A percentile compares a stretch with the other conserved stretches of the same genome.
Evolutionary conservation across 2,113 vertebrate genomes (phyloP).

Genomic region (Colossoma macropomum): DNA sequence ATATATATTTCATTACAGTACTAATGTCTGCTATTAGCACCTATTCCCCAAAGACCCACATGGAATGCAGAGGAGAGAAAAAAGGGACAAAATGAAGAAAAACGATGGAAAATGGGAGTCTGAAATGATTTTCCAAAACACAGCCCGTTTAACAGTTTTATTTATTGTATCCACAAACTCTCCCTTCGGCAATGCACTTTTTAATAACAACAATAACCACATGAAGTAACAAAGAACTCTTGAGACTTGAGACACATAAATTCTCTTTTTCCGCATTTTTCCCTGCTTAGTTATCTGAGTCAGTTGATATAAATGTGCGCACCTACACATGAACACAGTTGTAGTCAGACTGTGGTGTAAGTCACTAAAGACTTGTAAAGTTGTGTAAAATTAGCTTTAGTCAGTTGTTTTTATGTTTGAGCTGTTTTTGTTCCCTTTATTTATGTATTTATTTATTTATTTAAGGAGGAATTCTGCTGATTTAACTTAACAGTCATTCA

Average conservation of each 20-base stretch:
- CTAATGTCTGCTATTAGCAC: slow-evolving; percentile 86
- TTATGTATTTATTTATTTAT: neutral
- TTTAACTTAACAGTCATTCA: too few relatives aligned
- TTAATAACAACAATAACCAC: neutral
- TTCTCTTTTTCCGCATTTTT: neutral
- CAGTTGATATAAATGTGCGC: neutral
- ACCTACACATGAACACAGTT: too few relatives aligned
- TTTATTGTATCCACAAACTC: slow-evolving; percentile 10
- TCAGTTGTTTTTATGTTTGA: neutral
- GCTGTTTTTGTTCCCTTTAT: neutral
- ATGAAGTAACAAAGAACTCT: neutral
- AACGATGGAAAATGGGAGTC: slow-evolving; percentile 4
- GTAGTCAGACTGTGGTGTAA: neutral
- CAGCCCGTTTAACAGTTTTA: neutral
- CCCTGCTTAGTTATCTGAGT: neutral
- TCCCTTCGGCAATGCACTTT: slow-evolving; percentile 10
- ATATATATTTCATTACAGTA: slow-evolving; percentile 87
- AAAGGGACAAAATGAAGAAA: slow-evolving; percentile 21
- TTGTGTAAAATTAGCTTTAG: neutral
- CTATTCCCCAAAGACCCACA: slow-evolving; percentile 75
- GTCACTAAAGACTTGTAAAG: neutral
- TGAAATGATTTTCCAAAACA: slow-evolving; percentile 9
- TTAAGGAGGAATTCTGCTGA: too few relatives aligned
- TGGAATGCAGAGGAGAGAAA: slow-evolving; percentile 34
- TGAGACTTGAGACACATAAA: too few relatives aligned